Conservation (phyloP, 2,113 vertebrate genomes). For the Leiothrix lutea region DNA sequence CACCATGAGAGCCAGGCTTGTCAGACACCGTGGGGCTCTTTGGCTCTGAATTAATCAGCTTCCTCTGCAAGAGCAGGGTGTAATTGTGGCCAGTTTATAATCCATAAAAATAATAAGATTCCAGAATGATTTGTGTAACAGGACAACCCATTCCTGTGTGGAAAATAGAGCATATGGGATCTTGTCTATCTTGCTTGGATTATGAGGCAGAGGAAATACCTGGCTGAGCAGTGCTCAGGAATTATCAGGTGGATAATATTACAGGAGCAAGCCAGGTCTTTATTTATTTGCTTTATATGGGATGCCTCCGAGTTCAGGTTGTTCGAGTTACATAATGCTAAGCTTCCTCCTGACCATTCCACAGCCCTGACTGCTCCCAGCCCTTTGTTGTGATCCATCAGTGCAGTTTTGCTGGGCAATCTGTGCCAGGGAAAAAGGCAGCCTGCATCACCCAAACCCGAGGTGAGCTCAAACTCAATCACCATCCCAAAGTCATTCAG, state of each 20-base stretch:
- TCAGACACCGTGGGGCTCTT: background rate
- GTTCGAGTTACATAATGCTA: background rate
- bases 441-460: background rate
- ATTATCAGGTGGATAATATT: conserved; percentile 24
- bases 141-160: background rate
- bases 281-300: conserved; percentile 1
- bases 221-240: conserved; percentile 41
- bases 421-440: background rate
- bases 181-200: background rate
- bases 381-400: background rate
- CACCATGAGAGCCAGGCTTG: background rate
- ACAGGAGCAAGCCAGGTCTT: background rate
- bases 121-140: background rate
- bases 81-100: background rate
- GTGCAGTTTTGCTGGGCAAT: background rate
- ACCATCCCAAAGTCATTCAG: background rate
- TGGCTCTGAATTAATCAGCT: background rate
- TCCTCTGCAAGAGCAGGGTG: background rate
- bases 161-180: background rate
- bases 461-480: background rate
- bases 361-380: background rate
- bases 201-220: conserved; percentile 35
- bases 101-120: background rate
- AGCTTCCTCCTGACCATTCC: background rate
- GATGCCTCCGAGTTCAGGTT: background rate